Evolutionary conservation across 2,888 invertebrate genomes (phyloP).

Genomic region (Drosophila affinis): DNA sequence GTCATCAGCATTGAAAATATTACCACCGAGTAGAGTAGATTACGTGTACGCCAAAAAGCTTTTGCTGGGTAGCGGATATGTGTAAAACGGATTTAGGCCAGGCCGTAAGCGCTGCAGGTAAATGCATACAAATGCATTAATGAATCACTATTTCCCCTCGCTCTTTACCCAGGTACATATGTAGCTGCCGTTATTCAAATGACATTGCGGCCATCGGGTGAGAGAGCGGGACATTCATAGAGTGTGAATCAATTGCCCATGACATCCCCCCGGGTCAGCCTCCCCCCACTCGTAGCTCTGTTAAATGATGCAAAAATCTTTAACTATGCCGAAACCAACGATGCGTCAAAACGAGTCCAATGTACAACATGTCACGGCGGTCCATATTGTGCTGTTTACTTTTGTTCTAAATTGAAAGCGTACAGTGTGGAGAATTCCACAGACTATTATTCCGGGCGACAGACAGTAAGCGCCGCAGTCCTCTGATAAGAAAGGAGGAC

Average conservation of each 20-base stretch:
- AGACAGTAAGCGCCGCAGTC: slow-evolving; percentile 8
- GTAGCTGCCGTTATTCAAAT: slow-evolving; percentile 31
- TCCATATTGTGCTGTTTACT: background rate
- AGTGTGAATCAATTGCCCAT: slow-evolving; percentile 9
- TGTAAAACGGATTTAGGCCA: slow-evolving; percentile 26
- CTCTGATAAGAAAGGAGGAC: background rate
- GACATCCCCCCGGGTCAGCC: background rate
- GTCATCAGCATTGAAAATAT: slow-evolving; percentile 39
- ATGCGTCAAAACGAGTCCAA: slow-evolving; percentile 14
- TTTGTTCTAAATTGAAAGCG: background rate
- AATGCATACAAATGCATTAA: slow-evolving; percentile 13
- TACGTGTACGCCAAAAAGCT: slow-evolving; percentile 1
- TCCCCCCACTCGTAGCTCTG: background rate
- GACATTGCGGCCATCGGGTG: slow-evolving; percentile 13
- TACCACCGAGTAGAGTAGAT: slow-evolving; percentile 11
- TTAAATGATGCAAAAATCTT: slow-evolving; percentile 36
- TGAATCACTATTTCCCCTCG: slow-evolving; percentile 26
- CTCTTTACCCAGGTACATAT: background rate
- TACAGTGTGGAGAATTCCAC: slow-evolving; percentile 31
- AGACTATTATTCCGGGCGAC: slow-evolving; percentile 8
- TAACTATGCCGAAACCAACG: slow-evolving; percentile 22
- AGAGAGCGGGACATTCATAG: background rate
- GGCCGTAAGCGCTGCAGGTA: slow-evolving; percentile 4
- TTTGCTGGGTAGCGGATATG: background rate
- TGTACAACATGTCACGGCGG: slow-evolving; percentile 25